Evolutionary conservation across 2,888 invertebrate genomes (phyloP).

Genomic region (Aleiodes alternator): DNA sequence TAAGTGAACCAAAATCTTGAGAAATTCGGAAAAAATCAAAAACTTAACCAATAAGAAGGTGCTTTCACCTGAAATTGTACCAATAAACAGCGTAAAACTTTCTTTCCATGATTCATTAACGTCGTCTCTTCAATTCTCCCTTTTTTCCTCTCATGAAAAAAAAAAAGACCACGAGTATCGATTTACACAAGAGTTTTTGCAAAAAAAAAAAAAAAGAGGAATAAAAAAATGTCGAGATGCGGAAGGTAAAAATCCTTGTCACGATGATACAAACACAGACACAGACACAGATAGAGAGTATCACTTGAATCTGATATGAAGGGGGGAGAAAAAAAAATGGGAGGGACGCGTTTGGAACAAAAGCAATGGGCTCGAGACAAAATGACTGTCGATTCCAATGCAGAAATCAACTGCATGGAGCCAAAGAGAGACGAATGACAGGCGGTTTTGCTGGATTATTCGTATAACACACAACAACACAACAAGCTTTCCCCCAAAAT

Average conservation of each 20-base stretch:
- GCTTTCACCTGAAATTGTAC: slow-evolving; percentile 38
- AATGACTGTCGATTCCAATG: slow-evolving; percentile 28
- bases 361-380: slow-evolving; percentile 24
- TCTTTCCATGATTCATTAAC: slow-evolving; percentile 17
- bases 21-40: no score
- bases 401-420: background rate
- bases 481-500: background rate
- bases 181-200: no score
- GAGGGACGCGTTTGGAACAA: slow-evolving; percentile 9
- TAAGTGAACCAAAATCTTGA: no score
- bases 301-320: slow-evolving; percentile 1
- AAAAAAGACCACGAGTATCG: no score
- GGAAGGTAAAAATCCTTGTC: background rate
- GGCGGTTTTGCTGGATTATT: slow-evolving; percentile 14
- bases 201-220: background rate
- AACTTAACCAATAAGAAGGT: slow-evolving; percentile 6
- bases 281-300: background rate
- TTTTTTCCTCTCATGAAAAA: background rate
- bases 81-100: slow-evolving; percentile 29
- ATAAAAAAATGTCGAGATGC: background rate
- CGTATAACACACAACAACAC: no score
- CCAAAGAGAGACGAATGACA: background rate
- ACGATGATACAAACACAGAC: background rate
- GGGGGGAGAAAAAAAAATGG: background rate
- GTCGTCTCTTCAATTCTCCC: background rate